These are phyloP conservation scores for Nomada ferruginata DNA, from an alignment of 2,888 invertebrate genomes.

Conservation along the genomic window DNA sequence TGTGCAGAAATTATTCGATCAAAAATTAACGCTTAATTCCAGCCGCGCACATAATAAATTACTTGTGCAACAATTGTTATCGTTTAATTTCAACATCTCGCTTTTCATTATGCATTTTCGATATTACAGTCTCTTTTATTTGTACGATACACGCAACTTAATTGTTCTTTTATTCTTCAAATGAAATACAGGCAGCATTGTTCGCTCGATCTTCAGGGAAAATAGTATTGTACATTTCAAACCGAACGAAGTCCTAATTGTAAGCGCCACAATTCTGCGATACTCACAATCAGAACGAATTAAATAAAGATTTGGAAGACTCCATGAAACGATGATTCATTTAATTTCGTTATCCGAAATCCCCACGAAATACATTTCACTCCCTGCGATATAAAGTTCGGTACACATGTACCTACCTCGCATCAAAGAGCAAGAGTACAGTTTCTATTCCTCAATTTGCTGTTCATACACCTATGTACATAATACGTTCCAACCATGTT, in stretches of 20 bases:
- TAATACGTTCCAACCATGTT: neutral
- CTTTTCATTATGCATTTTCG: neutral
- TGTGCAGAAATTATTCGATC: constrained; percentile 45
- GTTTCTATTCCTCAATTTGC: too few relatives aligned
- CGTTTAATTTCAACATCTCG: constrained; percentile 17
- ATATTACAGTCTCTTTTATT: neutral
- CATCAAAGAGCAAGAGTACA: too few relatives aligned
- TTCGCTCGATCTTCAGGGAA: neutral
- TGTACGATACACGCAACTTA: neutral
- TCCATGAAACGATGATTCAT: neutral
- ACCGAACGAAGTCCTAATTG: neutral
- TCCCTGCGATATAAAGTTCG: too few relatives aligned
- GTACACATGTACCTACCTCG: too few relatives aligned
- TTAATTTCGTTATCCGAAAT: too few relatives aligned
- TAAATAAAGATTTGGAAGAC: constrained; percentile 1
- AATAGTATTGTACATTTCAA: neutral
- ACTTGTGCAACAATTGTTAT: constrained; percentile 38
- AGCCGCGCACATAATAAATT: constrained; percentile 37
- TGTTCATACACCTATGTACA: neutral
- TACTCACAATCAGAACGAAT: neutral
- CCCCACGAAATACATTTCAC: too few relatives aligned
- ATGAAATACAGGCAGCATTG: neutral
- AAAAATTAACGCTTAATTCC: constrained; percentile 52
- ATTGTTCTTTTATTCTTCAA: neutral
- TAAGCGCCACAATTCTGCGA: neutral